Percentiles rank a stretch among this genome's conserved stretches.
Conservation (phyloP, 1,140 invertebrate genomes). For the Drosophila grimshawi region DNA sequence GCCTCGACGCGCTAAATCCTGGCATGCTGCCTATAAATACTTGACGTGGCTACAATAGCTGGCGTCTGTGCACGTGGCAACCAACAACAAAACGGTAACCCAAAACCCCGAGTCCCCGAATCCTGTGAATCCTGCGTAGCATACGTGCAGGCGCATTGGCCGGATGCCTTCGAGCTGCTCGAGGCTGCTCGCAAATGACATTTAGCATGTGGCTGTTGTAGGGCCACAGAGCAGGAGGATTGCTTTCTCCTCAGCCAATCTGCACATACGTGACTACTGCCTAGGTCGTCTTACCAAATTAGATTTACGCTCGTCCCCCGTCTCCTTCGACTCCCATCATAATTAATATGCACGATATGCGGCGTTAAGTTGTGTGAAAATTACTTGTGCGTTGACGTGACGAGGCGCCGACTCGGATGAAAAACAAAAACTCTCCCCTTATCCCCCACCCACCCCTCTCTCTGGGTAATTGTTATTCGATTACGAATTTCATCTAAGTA, state of each 20-base stretch:
- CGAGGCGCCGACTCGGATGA: constrained; percentile 42
- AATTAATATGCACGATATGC: constrained; percentile 82
- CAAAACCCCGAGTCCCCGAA: not conserved
- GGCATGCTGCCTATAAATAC: constrained; percentile 78
- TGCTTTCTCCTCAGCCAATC: constrained; percentile 15
- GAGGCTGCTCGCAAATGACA: constrained; percentile 28
- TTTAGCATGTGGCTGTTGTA: constrained; percentile 38
- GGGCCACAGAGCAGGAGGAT: not conserved
- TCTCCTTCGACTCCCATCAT: constrained; percentile 42
- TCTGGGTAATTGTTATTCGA: constrained; percentile 52
- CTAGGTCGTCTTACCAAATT: constrained; percentile 66
- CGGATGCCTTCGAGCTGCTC: constrained; percentile 23
- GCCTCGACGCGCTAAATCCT: constrained; percentile 55
- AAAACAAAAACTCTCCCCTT: constrained; percentile 53
- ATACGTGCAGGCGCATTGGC: constrained; percentile 65
- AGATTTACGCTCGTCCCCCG: constrained; percentile 43
- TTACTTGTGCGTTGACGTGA: constrained; percentile 76
- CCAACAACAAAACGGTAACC: not conserved
- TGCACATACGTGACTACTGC: constrained; percentile 54
- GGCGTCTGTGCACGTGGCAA: constrained; percentile 47
- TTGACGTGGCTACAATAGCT: constrained; percentile 75
- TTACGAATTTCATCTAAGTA: constrained; percentile 51
- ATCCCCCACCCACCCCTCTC: not conserved
- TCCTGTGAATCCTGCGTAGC: constrained; percentile 19
- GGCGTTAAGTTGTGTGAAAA: constrained; percentile 81